Evolutionary conservation across 2,113 vertebrate genomes (phyloP), one percentile per base, ranked within the genome.

Genomic region (Scortum barcoo): DNA sequence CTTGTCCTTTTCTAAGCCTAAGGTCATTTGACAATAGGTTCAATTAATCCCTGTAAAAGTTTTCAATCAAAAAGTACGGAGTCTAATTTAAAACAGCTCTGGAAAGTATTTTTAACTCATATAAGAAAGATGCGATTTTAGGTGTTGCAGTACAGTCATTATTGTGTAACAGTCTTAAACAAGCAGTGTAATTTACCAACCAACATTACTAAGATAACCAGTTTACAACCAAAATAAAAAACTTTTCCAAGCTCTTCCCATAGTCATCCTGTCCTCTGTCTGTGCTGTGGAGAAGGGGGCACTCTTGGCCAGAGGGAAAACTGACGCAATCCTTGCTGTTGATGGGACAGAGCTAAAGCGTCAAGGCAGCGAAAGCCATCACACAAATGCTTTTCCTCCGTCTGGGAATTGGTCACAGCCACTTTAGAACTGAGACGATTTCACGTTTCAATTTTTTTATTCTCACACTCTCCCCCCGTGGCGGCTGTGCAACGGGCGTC

Each of bases 381-480:
- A 80, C 81, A 84, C 69, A 80, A 80, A 61, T n/a, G 14, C 74
- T 84, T 65, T 80, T n/a, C 61, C 67, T 70, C 74, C 76, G 40
- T 78, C 81, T 83, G 91, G 81, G 81, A 90, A 93, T 90, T 91
- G 66, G 91, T 84, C 90, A 88, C 72, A 80, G 86, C n/a, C 84
- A 85, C 86, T 93, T 88, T 76, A 80, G 57, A 91, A 86, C 75
- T 80, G 56, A 89, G 81, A 82, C 57, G 17, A 81, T 88, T 91
- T 91, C 69, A 83, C 72, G 62, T 84, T 89, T 81, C 36, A 42
- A 61, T 56, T 62, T 76, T 79, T 73, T 72, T 44, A 61, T n/a
- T 53, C 69, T 71, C 54, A 3, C 50, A 36, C 48, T 54, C 58
- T 44, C 56, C 81, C 82, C 79, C 78, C 3, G 28, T 72, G 71